A percentile compares a stretch with the other conserved stretches of the same genome.
These are phyloP conservation scores for Aphidius ervi DNA, from an alignment of 1,140 invertebrate species.

Conservation along the genomic window DNA sequence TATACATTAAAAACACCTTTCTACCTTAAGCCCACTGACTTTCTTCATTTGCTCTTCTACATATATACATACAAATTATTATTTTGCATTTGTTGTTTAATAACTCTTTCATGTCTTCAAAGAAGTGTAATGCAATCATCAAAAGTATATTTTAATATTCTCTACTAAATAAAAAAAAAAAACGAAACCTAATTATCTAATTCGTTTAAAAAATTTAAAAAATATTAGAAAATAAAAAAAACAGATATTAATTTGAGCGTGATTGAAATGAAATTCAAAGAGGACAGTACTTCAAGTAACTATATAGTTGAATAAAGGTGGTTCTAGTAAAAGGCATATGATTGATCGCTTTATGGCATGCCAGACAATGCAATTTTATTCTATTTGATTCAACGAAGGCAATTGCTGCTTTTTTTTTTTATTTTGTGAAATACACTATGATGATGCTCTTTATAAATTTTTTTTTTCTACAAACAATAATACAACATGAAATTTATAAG, in stretches of 20 bases:
- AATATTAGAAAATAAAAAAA: no score
- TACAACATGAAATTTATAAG: no score
- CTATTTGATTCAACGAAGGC: slow-evolving; percentile 52
- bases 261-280: slow-evolving; percentile 12
- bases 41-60: background rate
- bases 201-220: no score
- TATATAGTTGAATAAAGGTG: slow-evolving; percentile 13
- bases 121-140: background rate
- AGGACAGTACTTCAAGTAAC: background rate
- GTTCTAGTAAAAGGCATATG: slow-evolving; percentile 44
- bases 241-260: background rate
- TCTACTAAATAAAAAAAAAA: no score
- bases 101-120: no score
- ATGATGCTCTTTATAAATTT: slow-evolving; percentile 30
- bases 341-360: slow-evolving; percentile 52
- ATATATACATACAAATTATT: no score
- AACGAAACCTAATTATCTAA: no score
- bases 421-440: slow-evolving; percentile 43
- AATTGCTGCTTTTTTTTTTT: slow-evolving; percentile 39
- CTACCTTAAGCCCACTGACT: background rate
- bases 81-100: no score
- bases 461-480: slow-evolving; percentile 5
- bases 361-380: slow-evolving; percentile 55
- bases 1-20: background rate
- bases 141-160: no score